Conservation (phyloP, 92 coral and sea anemone genomes). For the Hydrozoanthus gracilis region DNA sequence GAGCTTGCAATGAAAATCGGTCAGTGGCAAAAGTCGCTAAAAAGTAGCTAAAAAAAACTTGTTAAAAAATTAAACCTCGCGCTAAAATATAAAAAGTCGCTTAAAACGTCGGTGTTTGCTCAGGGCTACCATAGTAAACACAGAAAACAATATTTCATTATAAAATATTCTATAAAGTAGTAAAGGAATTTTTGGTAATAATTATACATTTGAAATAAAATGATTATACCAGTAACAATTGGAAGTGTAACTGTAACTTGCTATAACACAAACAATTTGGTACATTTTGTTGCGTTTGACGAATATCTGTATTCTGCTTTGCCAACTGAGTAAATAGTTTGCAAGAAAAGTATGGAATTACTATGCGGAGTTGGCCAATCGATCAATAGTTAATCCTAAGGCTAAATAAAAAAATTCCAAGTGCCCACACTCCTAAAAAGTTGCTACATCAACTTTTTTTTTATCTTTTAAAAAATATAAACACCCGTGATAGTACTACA, state of each 20-base stretch:
- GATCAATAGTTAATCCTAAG: background rate
- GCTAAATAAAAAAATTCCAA: constrained; percentile 5
- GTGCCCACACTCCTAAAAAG: constrained; percentile 6
- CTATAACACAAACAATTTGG: background rate
- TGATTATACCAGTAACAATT: constrained; percentile 32
- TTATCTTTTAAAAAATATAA: constrained; percentile 11
- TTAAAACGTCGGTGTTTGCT: background rate
- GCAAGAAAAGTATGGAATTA: background rate
- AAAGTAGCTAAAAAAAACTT: constrained; percentile 1
- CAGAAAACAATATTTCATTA: no score
- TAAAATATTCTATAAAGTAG: no score
- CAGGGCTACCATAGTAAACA: constrained; percentile 11
- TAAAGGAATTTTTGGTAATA: no score
- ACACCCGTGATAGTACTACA: constrained; percentile 6
- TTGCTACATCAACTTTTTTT: constrained; percentile 8
- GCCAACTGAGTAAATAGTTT: background rate
- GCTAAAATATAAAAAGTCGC: background rate
- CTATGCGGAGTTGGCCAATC: background rate
- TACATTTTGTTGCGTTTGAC: no score
- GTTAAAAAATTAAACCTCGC: background rate
- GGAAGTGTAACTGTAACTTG: background rate
- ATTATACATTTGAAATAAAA: no score
- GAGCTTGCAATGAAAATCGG: constrained; percentile 25
- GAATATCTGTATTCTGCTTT: constrained; percentile 11
- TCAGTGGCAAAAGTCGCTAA: constrained; percentile 19